These are phyloP conservation scores for Actinemys pallida DNA, from an alignment of 2,113 vertebrate species.

Conservation along the genomic window DNA sequence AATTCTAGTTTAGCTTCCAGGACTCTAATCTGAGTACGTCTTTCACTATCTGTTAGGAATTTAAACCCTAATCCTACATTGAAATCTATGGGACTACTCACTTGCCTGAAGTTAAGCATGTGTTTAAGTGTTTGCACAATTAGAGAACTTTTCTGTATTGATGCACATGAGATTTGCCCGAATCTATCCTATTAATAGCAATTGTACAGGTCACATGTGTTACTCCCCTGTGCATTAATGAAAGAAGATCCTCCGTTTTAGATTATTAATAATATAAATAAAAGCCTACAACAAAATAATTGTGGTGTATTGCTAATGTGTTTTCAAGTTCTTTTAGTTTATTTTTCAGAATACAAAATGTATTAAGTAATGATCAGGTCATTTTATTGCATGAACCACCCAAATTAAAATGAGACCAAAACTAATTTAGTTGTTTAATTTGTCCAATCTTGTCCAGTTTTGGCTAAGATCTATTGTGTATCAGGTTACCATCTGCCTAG, in stretches of 20 bases:
- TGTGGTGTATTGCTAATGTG: not conserved
- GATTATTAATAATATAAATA: not conserved
- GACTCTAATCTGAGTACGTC: not conserved
- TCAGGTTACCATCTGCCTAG: not conserved
- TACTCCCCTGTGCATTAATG: not conserved
- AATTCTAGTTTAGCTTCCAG: not conserved
- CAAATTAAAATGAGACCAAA: fast-evolving
- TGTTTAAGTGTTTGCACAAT: not conserved
- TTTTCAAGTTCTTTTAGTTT: not conserved
- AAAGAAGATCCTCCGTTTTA: not conserved
- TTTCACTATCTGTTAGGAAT: not conserved
- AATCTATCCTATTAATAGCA: not conserved
- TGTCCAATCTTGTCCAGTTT: not conserved
- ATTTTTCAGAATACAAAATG: not conserved
- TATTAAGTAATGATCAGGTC: not conserved
- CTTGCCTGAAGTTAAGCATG: not conserved
- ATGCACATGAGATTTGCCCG: not conserved
- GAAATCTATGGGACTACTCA: not conserved
- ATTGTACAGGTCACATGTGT: not conserved
- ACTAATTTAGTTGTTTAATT: not conserved
- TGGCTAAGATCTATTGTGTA: not conserved
- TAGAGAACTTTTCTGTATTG: not conserved
- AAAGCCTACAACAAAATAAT: not conserved
- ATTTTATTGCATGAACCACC: not conserved
- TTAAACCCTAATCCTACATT: not conserved